Conservation (phyloP, 2,888 invertebrate species). For the Dinocampus coccinellae region DNA sequence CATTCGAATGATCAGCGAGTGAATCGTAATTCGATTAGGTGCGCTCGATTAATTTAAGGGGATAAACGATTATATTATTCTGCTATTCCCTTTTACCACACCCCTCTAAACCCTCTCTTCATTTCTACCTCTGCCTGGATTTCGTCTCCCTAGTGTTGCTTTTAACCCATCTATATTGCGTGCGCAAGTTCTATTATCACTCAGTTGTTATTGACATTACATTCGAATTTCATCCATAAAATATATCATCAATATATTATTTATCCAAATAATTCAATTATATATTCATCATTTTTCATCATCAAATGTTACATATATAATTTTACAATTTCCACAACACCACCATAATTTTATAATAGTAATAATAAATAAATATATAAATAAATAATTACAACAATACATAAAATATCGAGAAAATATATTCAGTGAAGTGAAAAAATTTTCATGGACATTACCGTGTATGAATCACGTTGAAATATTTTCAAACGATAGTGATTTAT, state of each 20-base stretch:
- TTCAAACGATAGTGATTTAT: background rate
- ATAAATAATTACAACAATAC: no score
- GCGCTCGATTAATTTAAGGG: slow-evolving; percentile 36
- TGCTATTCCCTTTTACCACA: slow-evolving; percentile 6
- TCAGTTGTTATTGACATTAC: slow-evolving; percentile 11
- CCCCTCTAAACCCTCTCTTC: background rate
- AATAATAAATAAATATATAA: no score
- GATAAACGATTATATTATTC: slow-evolving; percentile 35
- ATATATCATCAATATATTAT: background rate
- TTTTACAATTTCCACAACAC: no score
- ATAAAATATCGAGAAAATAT: no score
- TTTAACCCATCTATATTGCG: slow-evolving; percentile 3
- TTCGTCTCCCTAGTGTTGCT: background rate
- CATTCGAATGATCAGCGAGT: slow-evolving; percentile 33
- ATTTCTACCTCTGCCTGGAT: background rate
- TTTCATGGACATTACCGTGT: slow-evolving; percentile 1
- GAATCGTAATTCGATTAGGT: slow-evolving; percentile 36
- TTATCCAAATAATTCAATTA: no score
- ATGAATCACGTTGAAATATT: slow-evolving; percentile 34
- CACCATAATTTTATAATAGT: no score
- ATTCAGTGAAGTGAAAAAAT: background rate
- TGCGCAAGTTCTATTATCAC: background rate
- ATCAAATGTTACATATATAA: no score
- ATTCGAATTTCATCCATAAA: slow-evolving; percentile 14
- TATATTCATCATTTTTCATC: no score